A percentile compares a stretch with the other conserved stretches of the same genome.
Conservation (phyloP, 1,140 invertebrate genomes). For the Berghia stephanieae region DNA sequence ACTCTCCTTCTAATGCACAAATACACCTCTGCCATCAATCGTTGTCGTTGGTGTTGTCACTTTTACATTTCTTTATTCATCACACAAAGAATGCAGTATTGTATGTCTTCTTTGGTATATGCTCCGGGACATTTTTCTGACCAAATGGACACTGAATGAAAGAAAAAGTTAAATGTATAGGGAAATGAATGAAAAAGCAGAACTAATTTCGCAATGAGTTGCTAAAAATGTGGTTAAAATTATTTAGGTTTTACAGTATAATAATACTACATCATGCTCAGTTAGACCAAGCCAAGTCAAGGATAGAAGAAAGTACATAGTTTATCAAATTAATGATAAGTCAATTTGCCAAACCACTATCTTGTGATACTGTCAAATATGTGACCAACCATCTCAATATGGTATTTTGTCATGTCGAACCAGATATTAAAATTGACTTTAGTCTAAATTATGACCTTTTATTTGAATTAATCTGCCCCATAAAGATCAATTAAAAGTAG, state of each 20-base stretch:
- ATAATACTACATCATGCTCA: background rate
- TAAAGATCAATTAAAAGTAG: background rate
- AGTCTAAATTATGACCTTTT: too few relatives aligned
- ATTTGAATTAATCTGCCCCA: too few relatives aligned
- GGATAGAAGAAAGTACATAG: background rate
- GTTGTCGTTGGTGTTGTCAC: too few relatives aligned
- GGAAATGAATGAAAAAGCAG: background rate
- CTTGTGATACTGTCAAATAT: background rate
- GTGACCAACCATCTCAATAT: too few relatives aligned
- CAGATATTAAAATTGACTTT: too few relatives aligned
- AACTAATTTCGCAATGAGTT: background rate
- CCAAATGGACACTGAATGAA: conserved; percentile 52
- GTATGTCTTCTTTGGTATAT: conserved; percentile 37
- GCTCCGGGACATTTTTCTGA: conserved; percentile 39
- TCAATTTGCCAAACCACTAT: background rate
- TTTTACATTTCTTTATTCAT: conserved; percentile 13
- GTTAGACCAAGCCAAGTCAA: background rate
- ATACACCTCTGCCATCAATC: too few relatives aligned
- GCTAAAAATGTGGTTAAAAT: background rate
- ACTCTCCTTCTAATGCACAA: too few relatives aligned
- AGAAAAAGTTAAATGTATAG: conserved; percentile 12
- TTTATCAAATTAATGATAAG: background rate
- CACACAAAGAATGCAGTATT: conserved; percentile 50
- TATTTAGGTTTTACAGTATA: background rate
- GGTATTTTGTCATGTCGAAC: background rate